Conservation (phyloP, 2,797 vertebrate species). For the Fratercula arctica region DNA sequence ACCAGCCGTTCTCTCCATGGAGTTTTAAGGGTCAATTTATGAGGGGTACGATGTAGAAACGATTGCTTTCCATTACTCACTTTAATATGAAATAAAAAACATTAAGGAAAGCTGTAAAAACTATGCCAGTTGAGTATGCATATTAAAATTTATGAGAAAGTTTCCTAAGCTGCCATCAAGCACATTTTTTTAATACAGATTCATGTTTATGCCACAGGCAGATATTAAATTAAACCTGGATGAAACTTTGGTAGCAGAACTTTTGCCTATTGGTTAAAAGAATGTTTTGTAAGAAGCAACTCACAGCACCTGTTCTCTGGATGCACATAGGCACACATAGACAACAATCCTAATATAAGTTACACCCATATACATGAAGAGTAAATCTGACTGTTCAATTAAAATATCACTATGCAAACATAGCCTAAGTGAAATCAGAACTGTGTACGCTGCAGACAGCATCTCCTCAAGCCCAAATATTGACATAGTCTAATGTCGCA, state of each 20-base stretch:
- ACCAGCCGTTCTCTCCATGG: neutral
- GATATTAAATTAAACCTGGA: neutral
- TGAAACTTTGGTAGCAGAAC: neutral
- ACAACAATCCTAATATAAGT: neutral
- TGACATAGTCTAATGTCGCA: neutral
- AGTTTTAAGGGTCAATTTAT: constrained; percentile 10
- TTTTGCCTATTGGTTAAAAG: neutral
- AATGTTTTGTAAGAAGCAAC: neutral
- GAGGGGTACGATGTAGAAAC: neutral
- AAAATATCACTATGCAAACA: neutral
- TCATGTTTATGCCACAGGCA: neutral
- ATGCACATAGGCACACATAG: neutral
- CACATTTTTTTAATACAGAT: neutral
- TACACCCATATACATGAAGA: neutral
- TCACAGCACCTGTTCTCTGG: neutral
- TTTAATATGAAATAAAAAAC: neutral
- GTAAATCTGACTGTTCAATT: neutral
- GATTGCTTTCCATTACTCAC: neutral
- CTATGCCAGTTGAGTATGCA: neutral
- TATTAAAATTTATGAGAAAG: neutral
- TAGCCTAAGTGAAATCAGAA: neutral
- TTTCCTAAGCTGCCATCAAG: neutral
- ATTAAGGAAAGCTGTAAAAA: neutral
- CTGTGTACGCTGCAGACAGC: neutral
- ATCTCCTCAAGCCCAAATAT: neutral